phyloP scores from a whole-genome alignment of 2,888 invertebrate genomes.

The Chrysolina haemoptera region DNA sequence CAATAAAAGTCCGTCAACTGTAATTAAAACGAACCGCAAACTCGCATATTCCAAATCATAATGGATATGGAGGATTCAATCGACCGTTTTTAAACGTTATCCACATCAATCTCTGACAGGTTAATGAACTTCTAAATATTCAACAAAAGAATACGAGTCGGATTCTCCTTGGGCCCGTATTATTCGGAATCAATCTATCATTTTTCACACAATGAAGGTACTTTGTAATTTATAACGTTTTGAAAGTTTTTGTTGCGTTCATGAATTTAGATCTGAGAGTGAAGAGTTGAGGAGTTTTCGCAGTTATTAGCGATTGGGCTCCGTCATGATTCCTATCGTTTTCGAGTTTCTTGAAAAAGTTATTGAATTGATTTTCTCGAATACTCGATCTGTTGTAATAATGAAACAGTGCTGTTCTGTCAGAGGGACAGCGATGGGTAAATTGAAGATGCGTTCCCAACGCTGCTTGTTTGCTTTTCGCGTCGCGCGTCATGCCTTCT shows the following conservation, averaged over 20 bases:
- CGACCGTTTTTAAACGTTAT: slow-evolving; percentile 27
- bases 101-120: slow-evolving; percentile 33
- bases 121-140: slow-evolving; percentile 36
- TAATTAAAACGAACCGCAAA: slow-evolving; percentile 10
- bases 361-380: not conserved
- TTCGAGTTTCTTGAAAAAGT: not conserved
- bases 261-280: not conserved
- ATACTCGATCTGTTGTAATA: not conserved
- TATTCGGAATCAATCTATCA: slow-evolving; percentile 11
- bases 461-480: no score
- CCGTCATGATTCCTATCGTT: not conserved
- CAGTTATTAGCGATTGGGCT: not conserved
- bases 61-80: slow-evolving; percentile 35
- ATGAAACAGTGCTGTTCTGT: no score
- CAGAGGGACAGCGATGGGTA: no score
- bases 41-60: not conserved
- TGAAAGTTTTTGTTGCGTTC: not conserved
- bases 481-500: no score
- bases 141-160: slow-evolving; percentile 19
- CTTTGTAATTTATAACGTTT: slow-evolving; percentile 17
- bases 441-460: no score
- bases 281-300: not conserved
- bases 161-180: not conserved
- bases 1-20: slow-evolving; percentile 12
- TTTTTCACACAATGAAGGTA: slow-evolving; percentile 11